Conservation (phyloP, 2,113 vertebrate species). For the Grammomys dolichurus region DNA sequence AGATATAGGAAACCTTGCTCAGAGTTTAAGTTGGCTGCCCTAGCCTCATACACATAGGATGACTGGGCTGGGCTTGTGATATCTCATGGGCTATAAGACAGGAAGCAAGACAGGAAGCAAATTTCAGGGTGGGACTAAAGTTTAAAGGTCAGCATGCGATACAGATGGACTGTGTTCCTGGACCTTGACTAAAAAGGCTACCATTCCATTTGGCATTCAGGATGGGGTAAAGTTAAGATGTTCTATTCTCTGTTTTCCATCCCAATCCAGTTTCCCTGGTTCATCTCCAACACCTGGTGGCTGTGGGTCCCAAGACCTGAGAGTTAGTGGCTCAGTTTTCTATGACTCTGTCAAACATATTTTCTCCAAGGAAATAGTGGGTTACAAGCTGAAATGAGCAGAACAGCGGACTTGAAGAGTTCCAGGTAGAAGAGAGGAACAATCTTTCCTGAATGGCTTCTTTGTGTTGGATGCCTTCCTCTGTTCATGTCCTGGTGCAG, state of each 20-base stretch:
- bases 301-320: not conserved
- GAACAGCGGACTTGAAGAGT: not conserved
- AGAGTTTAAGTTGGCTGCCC: not conserved
- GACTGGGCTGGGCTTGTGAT: not conserved
- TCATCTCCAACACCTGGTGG: not conserved
- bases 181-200: not conserved
- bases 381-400: not conserved
- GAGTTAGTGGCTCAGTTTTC: not conserved
- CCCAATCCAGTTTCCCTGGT: rapidly evolving
- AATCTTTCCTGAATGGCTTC: not conserved
- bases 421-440: not conserved
- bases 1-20: not conserved
- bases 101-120: not conserved
- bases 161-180: rapidly evolving
- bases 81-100: not conserved
- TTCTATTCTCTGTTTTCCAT: not conserved
- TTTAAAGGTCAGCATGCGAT: not conserved
- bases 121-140: not conserved
- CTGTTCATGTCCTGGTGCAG: rapidly evolving
- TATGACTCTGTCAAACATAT: not conserved
- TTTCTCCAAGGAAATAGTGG: not conserved
- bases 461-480: not conserved
- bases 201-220: not conserved
- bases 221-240: not conserved
- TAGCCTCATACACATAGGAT: too few species aligned